phyloP scores from a whole-genome alignment of 2,113 vertebrate genomes.

The Uria aalge region DNA sequence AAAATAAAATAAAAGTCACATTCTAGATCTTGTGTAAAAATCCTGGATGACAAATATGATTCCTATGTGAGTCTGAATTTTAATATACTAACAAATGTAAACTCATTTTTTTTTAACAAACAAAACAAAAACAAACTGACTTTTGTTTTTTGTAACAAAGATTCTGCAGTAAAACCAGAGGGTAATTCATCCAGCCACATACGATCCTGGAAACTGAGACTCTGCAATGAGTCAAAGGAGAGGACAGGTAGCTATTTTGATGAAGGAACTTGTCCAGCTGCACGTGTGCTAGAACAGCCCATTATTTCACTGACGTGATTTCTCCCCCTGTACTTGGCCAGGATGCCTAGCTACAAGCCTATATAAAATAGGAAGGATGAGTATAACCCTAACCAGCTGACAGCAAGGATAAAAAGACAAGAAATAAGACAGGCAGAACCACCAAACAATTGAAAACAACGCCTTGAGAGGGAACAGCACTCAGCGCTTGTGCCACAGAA shows the following conservation, averaged over 20 bases:
- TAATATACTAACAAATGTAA: not conserved
- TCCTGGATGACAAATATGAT: not conserved
- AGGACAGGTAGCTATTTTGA: not conserved
- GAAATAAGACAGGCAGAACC: not conserved
- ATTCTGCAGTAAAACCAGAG: not conserved
- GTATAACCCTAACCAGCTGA: not conserved
- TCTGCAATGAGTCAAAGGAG: not conserved
- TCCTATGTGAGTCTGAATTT: not conserved
- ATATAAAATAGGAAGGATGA: not conserved
- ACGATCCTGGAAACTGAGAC: not conserved
- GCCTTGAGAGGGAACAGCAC: not conserved
- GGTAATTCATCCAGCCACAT: not conserved
- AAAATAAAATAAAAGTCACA: not conserved
- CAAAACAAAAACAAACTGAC: not conserved
- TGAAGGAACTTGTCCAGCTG: not conserved
- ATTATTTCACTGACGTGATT: not conserved
- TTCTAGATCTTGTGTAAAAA: not conserved
- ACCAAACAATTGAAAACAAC: not conserved
- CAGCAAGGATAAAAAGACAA: not conserved
- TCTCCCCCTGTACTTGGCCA: not conserved
- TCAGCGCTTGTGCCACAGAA: not conserved
- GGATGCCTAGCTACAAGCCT: not conserved
- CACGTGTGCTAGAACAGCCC: not conserved
- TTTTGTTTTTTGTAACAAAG: not conserved
- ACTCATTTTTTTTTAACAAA: not conserved